phyloP scores from a whole-genome alignment of 2,797 vertebrate species.

The Neomorphus geoffroyi region DNA sequence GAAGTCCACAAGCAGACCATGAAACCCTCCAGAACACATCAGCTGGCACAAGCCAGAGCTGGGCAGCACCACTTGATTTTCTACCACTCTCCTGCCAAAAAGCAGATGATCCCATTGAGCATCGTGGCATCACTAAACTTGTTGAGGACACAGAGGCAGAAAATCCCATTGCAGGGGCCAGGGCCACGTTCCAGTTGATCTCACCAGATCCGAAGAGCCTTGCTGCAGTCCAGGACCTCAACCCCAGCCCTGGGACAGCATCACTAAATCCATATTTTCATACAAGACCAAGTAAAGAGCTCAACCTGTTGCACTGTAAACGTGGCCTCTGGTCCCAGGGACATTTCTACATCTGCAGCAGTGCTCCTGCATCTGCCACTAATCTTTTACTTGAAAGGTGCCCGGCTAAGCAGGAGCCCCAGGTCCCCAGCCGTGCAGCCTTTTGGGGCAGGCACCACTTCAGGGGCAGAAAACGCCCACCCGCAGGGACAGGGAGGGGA shows the following conservation, averaged over 20 bases:
- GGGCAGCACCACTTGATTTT: not conserved
- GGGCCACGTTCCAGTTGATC: not conserved
- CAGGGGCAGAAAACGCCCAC: not conserved
- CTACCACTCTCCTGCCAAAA: not conserved
- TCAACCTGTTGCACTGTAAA: rapidly evolving
- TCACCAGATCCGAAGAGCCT: rapidly evolving
- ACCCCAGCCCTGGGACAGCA: not conserved
- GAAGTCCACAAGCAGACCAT: not conserved
- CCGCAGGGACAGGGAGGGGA: rapidly evolving
- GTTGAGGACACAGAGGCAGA: not conserved
- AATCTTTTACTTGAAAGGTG: too few species aligned
- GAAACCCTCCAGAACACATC: not conserved
- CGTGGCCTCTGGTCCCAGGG: rapidly evolving
- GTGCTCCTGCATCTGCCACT: rapidly evolving
- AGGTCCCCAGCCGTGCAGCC: rapidly evolving
- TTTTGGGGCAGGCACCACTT: not conserved
- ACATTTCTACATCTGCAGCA: not conserved
- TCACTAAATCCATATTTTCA: not conserved
- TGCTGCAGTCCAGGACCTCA: rapidly evolving
- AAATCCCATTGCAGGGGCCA: too few species aligned
- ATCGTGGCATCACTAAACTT: rapidly evolving
- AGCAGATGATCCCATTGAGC: not conserved
- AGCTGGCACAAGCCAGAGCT: not conserved
- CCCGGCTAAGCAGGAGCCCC: not conserved
- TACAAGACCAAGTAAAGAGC: rapidly evolving